Conservation (phyloP, 2,888 invertebrate genomes). For the Chymomyza amoena region DNA sequence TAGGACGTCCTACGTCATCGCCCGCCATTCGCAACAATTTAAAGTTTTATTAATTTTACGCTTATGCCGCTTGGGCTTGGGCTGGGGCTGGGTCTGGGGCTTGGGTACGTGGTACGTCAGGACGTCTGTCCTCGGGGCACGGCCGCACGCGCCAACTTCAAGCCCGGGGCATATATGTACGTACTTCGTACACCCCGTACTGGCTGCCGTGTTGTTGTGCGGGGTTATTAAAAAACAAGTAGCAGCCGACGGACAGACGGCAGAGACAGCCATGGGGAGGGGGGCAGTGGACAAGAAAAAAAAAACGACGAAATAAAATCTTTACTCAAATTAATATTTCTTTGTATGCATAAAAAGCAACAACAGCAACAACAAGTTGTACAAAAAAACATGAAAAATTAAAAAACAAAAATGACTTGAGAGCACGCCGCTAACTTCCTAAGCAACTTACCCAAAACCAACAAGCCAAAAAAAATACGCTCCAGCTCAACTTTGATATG, state of each 20-base stretch:
- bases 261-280: no score
- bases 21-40: constrained; percentile 43
- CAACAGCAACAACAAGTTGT: not conserved
- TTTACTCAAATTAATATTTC: constrained; percentile 69
- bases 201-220: not conserved
- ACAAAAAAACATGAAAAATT: constrained; percentile 1
- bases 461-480: not conserved
- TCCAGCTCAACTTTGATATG: constrained; percentile 55
- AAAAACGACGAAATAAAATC: constrained; percentile 25
- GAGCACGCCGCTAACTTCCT: constrained; percentile 54
- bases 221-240: constrained; percentile 66
- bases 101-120: not conserved
- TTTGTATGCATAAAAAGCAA: constrained; percentile 39
- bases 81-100: no score
- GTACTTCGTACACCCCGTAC: not conserved
- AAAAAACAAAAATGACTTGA: constrained; percentile 23
- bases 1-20: not conserved
- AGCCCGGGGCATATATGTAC: not conserved
- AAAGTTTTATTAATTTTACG: constrained; percentile 66
- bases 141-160: not conserved
- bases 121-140: not conserved
- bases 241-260: constrained; percentile 36
- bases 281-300: constrained; percentile 14
- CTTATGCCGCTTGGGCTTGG: constrained; percentile 19
- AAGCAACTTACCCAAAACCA: constrained; percentile 1